phyloP scores from a whole-genome alignment of 2,888 invertebrate genomes.

The Trimorus sp. region DNA sequence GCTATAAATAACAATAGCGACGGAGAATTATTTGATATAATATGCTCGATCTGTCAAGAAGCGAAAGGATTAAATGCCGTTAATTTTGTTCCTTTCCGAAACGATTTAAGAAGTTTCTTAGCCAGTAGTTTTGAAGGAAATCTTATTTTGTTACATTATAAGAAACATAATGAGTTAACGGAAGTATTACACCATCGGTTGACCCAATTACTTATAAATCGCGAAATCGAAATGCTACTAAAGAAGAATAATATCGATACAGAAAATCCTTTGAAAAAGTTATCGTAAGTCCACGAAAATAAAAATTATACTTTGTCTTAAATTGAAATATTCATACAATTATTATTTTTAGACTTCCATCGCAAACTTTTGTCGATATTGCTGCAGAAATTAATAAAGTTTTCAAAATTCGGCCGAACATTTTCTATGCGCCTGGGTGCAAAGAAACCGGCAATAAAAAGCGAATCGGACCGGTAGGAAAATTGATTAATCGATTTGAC shows the following conservation, averaged over 20 bases:
- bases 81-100: background rate
- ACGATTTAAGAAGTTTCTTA: background rate
- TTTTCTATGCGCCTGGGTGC: no score
- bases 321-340: no score
- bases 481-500: background rate
- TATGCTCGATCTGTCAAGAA: background rate
- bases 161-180: background rate
- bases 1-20: background rate
- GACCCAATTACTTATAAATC: no score
- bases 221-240: background rate
- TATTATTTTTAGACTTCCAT: no score
- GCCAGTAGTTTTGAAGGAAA: background rate
- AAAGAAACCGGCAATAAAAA: no score
- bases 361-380: background rate
- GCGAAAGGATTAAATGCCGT: background rate
- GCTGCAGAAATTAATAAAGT: background rate
- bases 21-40: background rate
- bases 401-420: background rate
- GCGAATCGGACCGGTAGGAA: background rate
- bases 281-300: background rate
- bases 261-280: background rate
- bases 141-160: background rate
- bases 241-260: background rate
- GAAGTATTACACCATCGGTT: no score
- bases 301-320: no score